Percentiles rank a stretch among this genome's conserved stretches.
Evolutionary conservation across 2,113 vertebrate species (phyloP).

Genomic region (Xyliphius kryptos): DNA sequence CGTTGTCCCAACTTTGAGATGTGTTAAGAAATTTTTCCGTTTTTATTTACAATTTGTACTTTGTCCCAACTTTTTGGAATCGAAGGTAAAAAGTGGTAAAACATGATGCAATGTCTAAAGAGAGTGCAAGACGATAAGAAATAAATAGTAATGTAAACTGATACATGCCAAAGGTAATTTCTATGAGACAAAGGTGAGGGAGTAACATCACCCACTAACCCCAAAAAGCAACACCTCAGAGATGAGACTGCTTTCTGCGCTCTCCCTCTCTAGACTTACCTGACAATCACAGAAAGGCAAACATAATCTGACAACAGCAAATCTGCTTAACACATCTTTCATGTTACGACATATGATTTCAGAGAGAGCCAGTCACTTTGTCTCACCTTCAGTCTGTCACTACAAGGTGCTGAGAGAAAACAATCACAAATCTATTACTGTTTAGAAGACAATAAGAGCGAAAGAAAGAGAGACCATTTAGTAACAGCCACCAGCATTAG

Average conservation of each 20-base stretch:
- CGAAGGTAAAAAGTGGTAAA: background rate
- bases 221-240: background rate
- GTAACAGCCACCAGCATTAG: background rate
- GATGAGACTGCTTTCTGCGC: slow-evolving; percentile 1
- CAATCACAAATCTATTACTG: background rate
- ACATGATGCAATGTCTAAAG: background rate
- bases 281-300: slow-evolving; percentile 38
- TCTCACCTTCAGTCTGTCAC: slow-evolving; percentile 27
- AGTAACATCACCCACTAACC: background rate
- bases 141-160: background rate
- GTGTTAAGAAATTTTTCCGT: too few species aligned
- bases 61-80: too few species aligned
- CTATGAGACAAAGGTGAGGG: background rate
- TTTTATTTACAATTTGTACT: too few species aligned
- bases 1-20: too few species aligned
- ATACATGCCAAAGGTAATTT: background rate
- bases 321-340: slow-evolving; percentile 34
- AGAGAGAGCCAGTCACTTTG: slow-evolving; percentile 18
- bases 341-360: slow-evolving; percentile 36
- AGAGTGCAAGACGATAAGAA: background rate
- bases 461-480: background rate
- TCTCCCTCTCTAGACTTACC: background rate
- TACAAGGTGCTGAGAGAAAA: background rate
- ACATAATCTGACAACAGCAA: slow-evolving; percentile 36
- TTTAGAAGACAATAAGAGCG: background rate